These are phyloP conservation scores for Steinernema feltiae DNA, from an alignment of 1,140 invertebrate species.

Conservation along the genomic window DNA sequence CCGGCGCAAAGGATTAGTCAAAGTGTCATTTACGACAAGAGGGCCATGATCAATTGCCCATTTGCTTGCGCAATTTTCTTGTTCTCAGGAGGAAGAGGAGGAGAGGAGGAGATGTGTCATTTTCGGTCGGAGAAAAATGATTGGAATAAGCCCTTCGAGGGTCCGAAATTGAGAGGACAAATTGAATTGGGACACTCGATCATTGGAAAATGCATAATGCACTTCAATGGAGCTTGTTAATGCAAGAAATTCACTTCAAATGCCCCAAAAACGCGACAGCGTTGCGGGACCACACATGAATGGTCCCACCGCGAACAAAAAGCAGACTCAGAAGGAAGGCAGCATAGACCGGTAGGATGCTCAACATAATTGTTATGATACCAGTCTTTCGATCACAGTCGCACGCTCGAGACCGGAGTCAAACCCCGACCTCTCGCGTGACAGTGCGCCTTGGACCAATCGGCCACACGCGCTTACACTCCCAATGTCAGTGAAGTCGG, in stretches of 20 bases:
- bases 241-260: too few species aligned
- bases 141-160: too few species aligned
- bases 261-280: neutral
- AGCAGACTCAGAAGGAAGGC: constrained; percentile 7
- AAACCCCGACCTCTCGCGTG: neutral
- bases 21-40: constrained; percentile 15
- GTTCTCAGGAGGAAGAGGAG: neutral
- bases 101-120: neutral
- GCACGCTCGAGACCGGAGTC: neutral
- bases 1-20: constrained; percentile 6
- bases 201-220: too few species aligned
- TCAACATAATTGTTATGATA: constrained; percentile 10
- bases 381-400: constrained; percentile 15
- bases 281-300: neutral
- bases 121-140: neutral
- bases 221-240: neutral
- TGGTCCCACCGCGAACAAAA: neutral
- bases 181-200: too few species aligned
- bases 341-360: constrained; percentile 8
- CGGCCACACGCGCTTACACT: neutral
- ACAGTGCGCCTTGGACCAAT: neutral
- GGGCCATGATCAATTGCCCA: constrained; percentile 7
- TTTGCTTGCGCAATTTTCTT: neutral
- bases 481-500: too few species aligned
- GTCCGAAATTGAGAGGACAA: neutral